These are phyloP conservation scores for Ceraclea dissimilis DNA, from an alignment of 2,888 invertebrate species.

Conservation along the genomic window DNA sequence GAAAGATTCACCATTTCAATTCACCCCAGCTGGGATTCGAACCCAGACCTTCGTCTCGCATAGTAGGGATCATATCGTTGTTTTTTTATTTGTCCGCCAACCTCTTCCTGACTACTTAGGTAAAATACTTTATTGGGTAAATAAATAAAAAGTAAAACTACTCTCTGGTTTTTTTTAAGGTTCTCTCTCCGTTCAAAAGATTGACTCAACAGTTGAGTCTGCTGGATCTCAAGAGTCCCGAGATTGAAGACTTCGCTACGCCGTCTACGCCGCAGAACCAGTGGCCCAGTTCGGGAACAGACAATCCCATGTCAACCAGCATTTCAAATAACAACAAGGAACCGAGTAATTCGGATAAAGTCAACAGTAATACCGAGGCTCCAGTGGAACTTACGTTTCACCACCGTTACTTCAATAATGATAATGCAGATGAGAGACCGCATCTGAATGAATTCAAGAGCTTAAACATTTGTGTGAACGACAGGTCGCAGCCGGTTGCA, in stretches of 20 bases:
- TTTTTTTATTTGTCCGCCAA: no score
- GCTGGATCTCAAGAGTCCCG: slow-evolving; percentile 64
- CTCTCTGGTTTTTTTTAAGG: slow-evolving; percentile 40
- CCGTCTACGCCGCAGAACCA: slow-evolving; percentile 57
- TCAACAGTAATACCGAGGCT: slow-evolving; percentile 15
- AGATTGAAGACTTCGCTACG: slow-evolving; percentile 63
- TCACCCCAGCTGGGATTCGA: no score
- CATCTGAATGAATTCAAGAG: slow-evolving; percentile 17
- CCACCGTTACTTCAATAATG: slow-evolving; percentile 41
- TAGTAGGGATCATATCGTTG: neutral
- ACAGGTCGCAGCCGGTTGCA: slow-evolving; percentile 1
- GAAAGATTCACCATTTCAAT: no score
- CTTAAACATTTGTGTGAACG: slow-evolving; percentile 16
- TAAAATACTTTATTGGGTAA: no score
- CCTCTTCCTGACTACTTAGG: no score
- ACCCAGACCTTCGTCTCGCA: no score
- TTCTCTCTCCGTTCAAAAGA: slow-evolving; percentile 65
- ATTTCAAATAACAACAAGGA: slow-evolving; percentile 30
- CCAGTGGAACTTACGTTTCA: slow-evolving; percentile 36
- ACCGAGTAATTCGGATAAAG: slow-evolving; percentile 30
- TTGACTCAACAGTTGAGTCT: slow-evolving; percentile 70
- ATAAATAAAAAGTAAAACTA: no score
- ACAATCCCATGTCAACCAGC: slow-evolving; percentile 25
- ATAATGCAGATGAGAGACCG: slow-evolving; percentile 23
- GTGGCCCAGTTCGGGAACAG: slow-evolving; percentile 48